Conservation (phyloP, 2,888 invertebrate genomes). For the Anthophora plumipes region DNA sequence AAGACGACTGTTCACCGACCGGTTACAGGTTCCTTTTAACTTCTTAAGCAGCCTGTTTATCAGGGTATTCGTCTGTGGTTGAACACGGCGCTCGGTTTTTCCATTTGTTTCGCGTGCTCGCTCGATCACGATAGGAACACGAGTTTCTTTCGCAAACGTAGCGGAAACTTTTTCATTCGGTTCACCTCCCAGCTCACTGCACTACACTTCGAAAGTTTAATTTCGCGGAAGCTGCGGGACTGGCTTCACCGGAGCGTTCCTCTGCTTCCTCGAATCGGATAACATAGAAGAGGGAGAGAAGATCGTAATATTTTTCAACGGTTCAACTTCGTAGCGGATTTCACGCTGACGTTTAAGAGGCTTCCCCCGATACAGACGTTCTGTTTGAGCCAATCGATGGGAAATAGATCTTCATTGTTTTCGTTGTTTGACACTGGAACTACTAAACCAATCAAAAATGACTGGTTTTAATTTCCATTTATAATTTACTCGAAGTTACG, state of each 20-base stretch:
- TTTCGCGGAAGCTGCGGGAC: conserved; percentile 59
- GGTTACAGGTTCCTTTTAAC: conserved; percentile 5
- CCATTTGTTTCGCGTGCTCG: conserved; percentile 44
- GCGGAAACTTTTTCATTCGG: conserved; percentile 52
- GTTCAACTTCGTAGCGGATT: neutral
- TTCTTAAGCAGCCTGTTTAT: conserved; percentile 48
- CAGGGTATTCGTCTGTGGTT: conserved; percentile 37
- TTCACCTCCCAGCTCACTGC: neutral
- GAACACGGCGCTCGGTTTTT: neutral
- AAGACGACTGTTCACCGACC: conserved; percentile 25
- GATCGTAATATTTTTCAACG: conserved; percentile 21
- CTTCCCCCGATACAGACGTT: neutral
- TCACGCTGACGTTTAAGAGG: neutral
- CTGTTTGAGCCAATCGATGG: neutral
- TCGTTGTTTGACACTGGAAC: no score
- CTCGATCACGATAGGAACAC: conserved; percentile 39
- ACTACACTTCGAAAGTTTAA: conserved; percentile 46
- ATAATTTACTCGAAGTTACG: no score
- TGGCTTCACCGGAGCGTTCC: conserved; percentile 45
- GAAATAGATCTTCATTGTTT: neutral
- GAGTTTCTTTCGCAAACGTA: conserved; percentile 51
- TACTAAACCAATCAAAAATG: no score
- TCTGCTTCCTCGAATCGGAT: conserved; percentile 33
- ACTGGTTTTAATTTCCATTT: no score
- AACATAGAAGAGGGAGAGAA: no score